Conservation (phyloP, 2,113 vertebrate species). For the Glaucidium brasilianum region DNA sequence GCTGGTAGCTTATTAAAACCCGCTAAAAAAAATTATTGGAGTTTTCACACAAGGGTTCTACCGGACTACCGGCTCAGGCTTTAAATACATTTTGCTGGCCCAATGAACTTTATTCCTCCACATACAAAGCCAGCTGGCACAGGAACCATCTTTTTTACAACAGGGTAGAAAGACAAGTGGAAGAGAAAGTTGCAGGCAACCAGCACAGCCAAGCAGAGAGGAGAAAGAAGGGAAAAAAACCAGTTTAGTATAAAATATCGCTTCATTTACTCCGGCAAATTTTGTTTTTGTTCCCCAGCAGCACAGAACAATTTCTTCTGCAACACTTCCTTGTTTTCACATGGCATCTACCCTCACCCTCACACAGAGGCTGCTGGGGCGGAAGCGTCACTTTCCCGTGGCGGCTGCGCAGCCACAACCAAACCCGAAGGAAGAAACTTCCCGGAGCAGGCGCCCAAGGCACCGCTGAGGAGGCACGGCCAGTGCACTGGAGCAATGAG, state of each 20-base stretch:
- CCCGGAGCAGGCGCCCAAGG: background rate
- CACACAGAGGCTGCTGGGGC: background rate
- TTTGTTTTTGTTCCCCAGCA: background rate
- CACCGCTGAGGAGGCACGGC: accelerated
- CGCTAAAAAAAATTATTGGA: background rate
- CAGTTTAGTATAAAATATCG: background rate
- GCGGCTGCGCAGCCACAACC: accelerated
- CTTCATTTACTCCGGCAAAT: background rate
- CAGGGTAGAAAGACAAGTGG: background rate
- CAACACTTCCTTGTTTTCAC: background rate
- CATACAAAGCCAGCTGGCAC: background rate
- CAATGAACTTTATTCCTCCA: background rate
- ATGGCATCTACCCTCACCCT: background rate
- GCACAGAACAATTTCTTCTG: background rate
- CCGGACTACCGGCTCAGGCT: background rate
- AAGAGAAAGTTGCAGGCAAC: background rate
- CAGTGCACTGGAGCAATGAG: background rate
- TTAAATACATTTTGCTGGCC: background rate
- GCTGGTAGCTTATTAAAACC: background rate
- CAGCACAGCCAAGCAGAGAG: background rate
- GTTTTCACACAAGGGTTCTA: background rate
- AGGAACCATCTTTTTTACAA: too few relatives aligned
- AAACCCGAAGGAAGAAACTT: accelerated
- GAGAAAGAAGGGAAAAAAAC: too few relatives aligned
- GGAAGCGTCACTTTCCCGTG: accelerated